Base-by-base conservation (phyloP, 2,113 vertebrate species). In the Eleginops maclovinus region DNA sequence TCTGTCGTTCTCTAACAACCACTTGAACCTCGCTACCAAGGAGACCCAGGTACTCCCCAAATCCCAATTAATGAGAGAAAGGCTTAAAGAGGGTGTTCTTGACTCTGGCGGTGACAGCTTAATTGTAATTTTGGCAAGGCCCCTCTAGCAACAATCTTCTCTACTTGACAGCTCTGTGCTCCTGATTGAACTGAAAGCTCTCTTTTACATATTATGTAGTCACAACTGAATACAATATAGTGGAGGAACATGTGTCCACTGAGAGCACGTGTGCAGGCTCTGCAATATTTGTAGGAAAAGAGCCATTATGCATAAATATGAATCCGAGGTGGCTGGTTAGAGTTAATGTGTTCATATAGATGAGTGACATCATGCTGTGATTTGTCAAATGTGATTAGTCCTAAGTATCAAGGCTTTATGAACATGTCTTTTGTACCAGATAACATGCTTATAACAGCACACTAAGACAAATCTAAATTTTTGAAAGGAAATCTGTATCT, bases 61-160 rank as follows among this genome's bases (percentile, higher is more conserved):
- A 94, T 92, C 92, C 90, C 91, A 89, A 93, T 94, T 95, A 94
- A 95, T 93, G 92, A 92, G 91, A 92, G 92, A 94, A 92, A 87
- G 87, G 89, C 88, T 89, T 93, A 85, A 88, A 92, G 92, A 93
- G 93, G 89, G 75, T 85, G 87, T 91, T 93, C 95, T 95, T 94
- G 93, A 95, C 93, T 92, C 91, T 64, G 85, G 77, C 89, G 85
- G 88, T 92, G 88, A 93, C 91, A 87, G 90, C 89, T 93, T 95
- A 94, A 94, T 94, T 95, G 94, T 93, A 85, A 93, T 93, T 92
- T 92, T 91, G 75, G 79, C 40, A 79, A 87, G 65, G 87, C 90
- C 91, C 93, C 93, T 90, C 89, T 87, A 88, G 94, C 92, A 92
- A 89, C 93, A 91, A 87, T 89, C 91, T 89, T 81, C 82, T 87